phyloP scores from a whole-genome alignment of 2,888 invertebrate genomes.

The Nipponacmea schrenckii region DNA sequence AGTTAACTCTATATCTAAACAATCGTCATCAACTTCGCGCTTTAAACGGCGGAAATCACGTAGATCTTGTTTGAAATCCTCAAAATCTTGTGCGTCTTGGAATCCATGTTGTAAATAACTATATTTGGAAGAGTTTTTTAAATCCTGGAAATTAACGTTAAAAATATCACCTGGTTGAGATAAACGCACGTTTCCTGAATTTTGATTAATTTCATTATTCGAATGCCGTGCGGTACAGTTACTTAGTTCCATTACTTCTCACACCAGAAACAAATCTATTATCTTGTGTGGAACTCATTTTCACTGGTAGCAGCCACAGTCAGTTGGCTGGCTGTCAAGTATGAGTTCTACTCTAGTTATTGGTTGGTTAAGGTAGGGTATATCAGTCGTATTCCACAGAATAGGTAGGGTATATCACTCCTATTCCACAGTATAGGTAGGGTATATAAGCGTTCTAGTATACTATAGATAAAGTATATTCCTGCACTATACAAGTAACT shows the following conservation, averaged over 20 bases:
- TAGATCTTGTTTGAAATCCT: slow-evolving; percentile 58
- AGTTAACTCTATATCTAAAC: not conserved
- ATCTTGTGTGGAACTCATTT: slow-evolving; percentile 21
- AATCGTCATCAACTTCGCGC: slow-evolving; percentile 18
- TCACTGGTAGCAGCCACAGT: slow-evolving; percentile 13
- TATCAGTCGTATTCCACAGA: too few relatives aligned
- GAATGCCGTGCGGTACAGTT: slow-evolving; percentile 18
- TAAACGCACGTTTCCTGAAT: slow-evolving; percentile 7
- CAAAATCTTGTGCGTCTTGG: slow-evolving; percentile 56
- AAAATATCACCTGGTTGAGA: slow-evolving; percentile 31
- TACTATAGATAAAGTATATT: too few relatives aligned
- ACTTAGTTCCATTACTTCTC: slow-evolving; percentile 36
- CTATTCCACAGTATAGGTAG: too few relatives aligned
- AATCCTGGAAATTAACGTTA: slow-evolving; percentile 36
- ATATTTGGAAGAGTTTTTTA: slow-evolving; percentile 39
- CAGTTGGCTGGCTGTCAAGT: not conserved
- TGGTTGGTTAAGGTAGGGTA: too few relatives aligned
- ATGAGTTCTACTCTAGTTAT: not conserved
- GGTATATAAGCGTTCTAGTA: too few relatives aligned
- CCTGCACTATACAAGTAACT: too few relatives aligned
- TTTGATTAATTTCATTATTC: not conserved
- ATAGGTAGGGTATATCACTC: too few relatives aligned
- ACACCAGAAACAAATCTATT: slow-evolving; percentile 3
- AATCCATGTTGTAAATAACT: slow-evolving; percentile 51
- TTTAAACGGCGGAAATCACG: slow-evolving; percentile 40